These are phyloP conservation scores for Linurgus olivaceus DNA, from an alignment of 2,797 vertebrate genomes.

Conservation along the genomic window DNA sequence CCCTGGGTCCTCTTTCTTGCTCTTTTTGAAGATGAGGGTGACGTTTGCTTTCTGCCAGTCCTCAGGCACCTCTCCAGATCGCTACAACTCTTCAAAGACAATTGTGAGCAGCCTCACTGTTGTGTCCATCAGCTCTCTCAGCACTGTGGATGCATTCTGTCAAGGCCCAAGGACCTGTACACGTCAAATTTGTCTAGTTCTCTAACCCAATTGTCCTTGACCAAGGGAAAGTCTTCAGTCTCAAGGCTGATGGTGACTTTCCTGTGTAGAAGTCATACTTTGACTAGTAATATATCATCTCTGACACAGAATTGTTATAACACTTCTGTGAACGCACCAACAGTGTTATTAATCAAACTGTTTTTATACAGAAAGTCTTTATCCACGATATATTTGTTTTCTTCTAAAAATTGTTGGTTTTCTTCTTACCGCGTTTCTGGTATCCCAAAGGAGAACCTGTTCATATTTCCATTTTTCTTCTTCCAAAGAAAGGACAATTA, in stretches of 20 bases:
- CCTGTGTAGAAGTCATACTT: background rate
- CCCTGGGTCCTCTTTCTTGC: background rate
- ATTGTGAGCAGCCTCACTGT: rapidly evolving
- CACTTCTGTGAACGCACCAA: background rate
- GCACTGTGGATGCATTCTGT: background rate
- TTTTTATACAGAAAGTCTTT: background rate
- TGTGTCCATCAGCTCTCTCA: background rate
- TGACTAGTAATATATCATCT: background rate
- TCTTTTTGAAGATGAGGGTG: background rate
- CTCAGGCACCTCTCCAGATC: background rate
- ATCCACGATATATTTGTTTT: background rate
- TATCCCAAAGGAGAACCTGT: background rate
- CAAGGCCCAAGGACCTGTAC: rapidly evolving
- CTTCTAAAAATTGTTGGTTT: background rate
- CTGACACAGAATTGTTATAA: background rate
- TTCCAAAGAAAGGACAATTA: background rate
- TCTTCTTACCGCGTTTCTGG: background rate
- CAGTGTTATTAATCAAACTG: background rate
- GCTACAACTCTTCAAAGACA: background rate
- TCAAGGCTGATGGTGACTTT: background rate
- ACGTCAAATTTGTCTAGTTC: background rate
- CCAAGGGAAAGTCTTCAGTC: background rate
- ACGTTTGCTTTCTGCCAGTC: background rate
- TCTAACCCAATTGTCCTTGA: background rate
- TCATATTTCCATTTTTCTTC: background rate